Conservation (phyloP, 2,113 vertebrate species). For the Procapra przewalskii region DNA sequence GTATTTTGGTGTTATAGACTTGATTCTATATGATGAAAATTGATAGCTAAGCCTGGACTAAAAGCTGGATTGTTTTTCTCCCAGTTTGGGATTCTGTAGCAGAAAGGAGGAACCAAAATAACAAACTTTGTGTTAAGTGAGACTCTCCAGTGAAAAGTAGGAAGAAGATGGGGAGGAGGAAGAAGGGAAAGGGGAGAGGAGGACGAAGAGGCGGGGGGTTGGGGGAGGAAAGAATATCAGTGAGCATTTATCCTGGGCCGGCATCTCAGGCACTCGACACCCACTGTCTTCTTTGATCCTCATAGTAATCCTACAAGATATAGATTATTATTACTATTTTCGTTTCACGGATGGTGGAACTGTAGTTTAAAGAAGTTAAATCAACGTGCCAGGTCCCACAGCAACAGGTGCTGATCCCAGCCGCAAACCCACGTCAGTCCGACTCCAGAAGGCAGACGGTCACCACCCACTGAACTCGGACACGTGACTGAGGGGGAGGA, state of each 20-base stretch:
- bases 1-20: neutral
- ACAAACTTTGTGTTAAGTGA: neutral
- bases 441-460: neutral
- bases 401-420: neutral
- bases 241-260: neutral
- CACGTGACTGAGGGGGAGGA: neutral
- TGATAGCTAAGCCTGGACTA: neutral
- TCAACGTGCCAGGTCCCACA: neutral
- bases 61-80: neutral
- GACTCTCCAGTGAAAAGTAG: neutral
- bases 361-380: conserved; percentile 5
- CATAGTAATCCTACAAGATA: neutral
- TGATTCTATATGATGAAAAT: neutral
- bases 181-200: neutral
- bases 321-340: neutral
- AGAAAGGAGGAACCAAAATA: neutral
- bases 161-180: neutral
- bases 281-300: neutral
- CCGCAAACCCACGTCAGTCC: neutral
- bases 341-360: neutral
- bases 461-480: neutral
- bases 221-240: neutral
- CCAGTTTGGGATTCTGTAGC: neutral
- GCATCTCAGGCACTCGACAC: neutral
- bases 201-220: too few species aligned